These are phyloP conservation scores for Seriola quinqueradiata DNA, from an alignment of 2,113 vertebrate species.

Conservation along the genomic window DNA sequence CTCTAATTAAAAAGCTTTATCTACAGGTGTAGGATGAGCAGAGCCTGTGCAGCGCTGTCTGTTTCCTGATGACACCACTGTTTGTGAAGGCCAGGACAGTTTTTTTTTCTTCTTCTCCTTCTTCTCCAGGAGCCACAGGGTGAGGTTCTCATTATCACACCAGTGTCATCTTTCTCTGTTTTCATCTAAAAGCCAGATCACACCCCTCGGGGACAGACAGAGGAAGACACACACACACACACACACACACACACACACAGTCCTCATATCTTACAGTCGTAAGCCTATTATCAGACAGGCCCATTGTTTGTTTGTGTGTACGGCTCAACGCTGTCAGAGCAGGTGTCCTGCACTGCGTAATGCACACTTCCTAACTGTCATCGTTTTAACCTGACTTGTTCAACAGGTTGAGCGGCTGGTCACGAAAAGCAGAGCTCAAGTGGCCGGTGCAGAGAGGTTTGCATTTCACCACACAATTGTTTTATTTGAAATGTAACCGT, in stretches of 20 bases:
- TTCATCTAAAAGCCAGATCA: constrained; percentile 73
- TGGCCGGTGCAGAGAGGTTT: background rate
- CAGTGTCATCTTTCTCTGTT: constrained; percentile 80
- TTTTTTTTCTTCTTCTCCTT: constrained; percentile 32
- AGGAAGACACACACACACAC: constrained; percentile 4
- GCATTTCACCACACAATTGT: constrained; percentile 31
- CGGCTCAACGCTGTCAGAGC: background rate
- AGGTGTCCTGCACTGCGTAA: constrained; percentile 35
- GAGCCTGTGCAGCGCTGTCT: constrained; percentile 1
- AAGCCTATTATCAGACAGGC: background rate
- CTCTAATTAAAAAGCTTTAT: constrained; percentile 55
- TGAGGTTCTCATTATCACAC: constrained; percentile 77
- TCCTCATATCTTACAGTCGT: background rate
- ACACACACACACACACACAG: background rate
- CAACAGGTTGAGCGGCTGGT: constrained; percentile 23
- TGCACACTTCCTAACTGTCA: constrained; percentile 12
- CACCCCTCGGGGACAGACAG: constrained; percentile 57
- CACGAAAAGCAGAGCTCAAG: background rate
- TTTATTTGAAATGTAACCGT: constrained; percentile 41
- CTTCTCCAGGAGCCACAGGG: constrained; percentile 41
- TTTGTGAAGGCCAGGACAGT: constrained; percentile 48
- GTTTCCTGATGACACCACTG: constrained; percentile 65
- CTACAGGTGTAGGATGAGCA: constrained; percentile 27
- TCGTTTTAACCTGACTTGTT: constrained; percentile 13
- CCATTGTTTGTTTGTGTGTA: background rate